Evolutionary conservation across 92 coral and sea anemone species (phyloP).

Genomic region (Muricea muricata): DNA sequence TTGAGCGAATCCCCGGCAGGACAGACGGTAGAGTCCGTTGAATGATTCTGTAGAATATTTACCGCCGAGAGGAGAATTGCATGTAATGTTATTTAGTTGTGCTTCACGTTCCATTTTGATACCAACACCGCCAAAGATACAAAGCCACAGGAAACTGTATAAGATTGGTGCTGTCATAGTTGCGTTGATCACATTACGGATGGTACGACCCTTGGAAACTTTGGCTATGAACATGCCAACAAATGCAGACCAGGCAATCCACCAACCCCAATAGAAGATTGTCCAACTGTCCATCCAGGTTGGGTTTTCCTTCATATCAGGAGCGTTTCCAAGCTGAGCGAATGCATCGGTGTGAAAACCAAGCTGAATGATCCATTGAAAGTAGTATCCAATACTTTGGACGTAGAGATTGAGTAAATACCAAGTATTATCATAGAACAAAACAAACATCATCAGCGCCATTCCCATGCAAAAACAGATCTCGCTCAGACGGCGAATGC

Average conservation of each 20-base stretch:
- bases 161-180: slow-evolving; percentile 84
- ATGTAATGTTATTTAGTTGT: slow-evolving; percentile 66
- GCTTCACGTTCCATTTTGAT: slow-evolving; percentile 87
- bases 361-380: slow-evolving; percentile 51
- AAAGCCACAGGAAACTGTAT: slow-evolving; percentile 86
- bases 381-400: slow-evolving; percentile 61
- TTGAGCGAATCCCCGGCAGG: slow-evolving; percentile 72
- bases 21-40: slow-evolving; percentile 74
- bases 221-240: slow-evolving; percentile 92
- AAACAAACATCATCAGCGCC: slow-evolving; percentile 67
- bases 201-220: slow-evolving; percentile 92
- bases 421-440: slow-evolving; percentile 73
- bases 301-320: slow-evolving; percentile 41
- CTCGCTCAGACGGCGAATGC: slow-evolving; percentile 70
- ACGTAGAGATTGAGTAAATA: slow-evolving; percentile 68
- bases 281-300: slow-evolving; percentile 53
- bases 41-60: slow-evolving; percentile 51
- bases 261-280: slow-evolving; percentile 48
- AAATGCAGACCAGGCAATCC: slow-evolving; percentile 78
- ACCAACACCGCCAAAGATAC: slow-evolving; percentile 90
- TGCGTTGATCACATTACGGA: slow-evolving; percentile 82
- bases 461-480: slow-evolving; percentile 73
- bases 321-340: slow-evolving; percentile 60
- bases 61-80: slow-evolving; percentile 77
- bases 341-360: slow-evolving; percentile 64